phyloP scores from a whole-genome alignment of 2,888 invertebrate genomes.

The Ochropleura leucogaster region DNA sequence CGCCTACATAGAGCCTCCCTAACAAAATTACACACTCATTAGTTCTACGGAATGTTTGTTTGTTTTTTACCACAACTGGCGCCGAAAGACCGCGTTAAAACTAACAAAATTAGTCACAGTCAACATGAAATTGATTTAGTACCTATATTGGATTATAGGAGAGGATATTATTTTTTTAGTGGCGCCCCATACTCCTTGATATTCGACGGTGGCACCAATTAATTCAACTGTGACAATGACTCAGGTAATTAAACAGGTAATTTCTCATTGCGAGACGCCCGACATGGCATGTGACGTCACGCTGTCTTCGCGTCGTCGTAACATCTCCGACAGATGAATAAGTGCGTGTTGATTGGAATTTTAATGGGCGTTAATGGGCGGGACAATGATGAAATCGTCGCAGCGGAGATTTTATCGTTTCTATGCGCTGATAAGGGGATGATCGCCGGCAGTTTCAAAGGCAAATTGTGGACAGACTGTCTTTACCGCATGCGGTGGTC shows the following conservation, averaged over 20 bases:
- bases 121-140: conserved; percentile 76
- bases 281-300: conserved; percentile 73
- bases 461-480: conserved; percentile 85
- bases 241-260: conserved; percentile 82
- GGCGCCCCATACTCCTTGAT: conserved; percentile 65
- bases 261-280: conserved; percentile 79
- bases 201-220: conserved; percentile 64
- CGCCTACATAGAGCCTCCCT: conserved; percentile 86
- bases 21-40: conserved; percentile 89
- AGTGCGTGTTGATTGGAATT: conserved; percentile 89
- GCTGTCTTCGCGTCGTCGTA: conserved; percentile 65
- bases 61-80: conserved; percentile 85
- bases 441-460: conserved; percentile 88
- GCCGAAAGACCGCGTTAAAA: conserved; percentile 79
- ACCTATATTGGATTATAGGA: conserved; percentile 78
- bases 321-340: conserved; percentile 85
- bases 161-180: conserved; percentile 72
- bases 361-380: conserved; percentile 89
- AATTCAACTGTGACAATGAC: conserved; percentile 67
- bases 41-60: conserved; percentile 87
- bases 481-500: conserved; percentile 78
- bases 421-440: conserved; percentile 84
- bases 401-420: conserved; percentile 85
- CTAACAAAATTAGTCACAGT: conserved; percentile 88
- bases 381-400: conserved; percentile 88